A percentile compares a stretch with the other conserved stretches of the same genome.
Evolutionary conservation across 2,113 vertebrate genomes (phyloP).

Genomic region (Hydropotes inermis): DNA sequence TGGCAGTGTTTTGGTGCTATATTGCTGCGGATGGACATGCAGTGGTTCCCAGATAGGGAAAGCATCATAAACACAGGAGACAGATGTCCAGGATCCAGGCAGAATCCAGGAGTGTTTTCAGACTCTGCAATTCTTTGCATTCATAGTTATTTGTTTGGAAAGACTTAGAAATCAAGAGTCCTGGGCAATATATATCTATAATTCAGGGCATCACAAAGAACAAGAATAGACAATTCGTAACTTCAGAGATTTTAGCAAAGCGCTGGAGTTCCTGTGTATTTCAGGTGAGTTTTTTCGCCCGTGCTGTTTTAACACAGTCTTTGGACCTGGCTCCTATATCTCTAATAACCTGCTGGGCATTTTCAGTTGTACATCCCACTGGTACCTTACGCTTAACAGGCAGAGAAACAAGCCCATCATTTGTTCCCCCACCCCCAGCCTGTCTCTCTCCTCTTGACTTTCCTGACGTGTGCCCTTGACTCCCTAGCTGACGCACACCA

Average conservation of each 20-base stretch:
- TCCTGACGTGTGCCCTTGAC: background rate
- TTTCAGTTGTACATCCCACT: background rate
- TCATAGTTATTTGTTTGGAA: background rate
- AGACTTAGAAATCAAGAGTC: background rate
- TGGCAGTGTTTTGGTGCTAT: fast-evolving
- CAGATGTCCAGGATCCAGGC: background rate
- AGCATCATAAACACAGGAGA: background rate
- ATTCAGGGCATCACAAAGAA: background rate
- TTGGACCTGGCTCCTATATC: background rate
- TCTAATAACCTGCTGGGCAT: background rate
- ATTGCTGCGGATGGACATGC: background rate
- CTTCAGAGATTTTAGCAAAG: background rate
- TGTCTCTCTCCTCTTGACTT: background rate
- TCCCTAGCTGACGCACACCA: background rate
- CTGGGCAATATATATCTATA: background rate
- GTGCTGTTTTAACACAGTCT: background rate
- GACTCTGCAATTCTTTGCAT: background rate
- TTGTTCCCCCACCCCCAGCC: background rate
- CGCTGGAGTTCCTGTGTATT: background rate
- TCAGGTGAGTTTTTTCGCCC: background rate
- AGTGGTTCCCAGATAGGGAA: background rate
- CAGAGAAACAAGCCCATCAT: background rate
- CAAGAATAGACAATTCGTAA: background rate
- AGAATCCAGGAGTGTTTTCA: background rate
- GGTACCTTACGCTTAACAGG: background rate